Percentiles rank a stretch among this genome's conserved stretches.
These are phyloP conservation scores for Carterocephalus palaemon DNA, from an alignment of 2,888 invertebrate genomes.

Conservation along the genomic window DNA sequence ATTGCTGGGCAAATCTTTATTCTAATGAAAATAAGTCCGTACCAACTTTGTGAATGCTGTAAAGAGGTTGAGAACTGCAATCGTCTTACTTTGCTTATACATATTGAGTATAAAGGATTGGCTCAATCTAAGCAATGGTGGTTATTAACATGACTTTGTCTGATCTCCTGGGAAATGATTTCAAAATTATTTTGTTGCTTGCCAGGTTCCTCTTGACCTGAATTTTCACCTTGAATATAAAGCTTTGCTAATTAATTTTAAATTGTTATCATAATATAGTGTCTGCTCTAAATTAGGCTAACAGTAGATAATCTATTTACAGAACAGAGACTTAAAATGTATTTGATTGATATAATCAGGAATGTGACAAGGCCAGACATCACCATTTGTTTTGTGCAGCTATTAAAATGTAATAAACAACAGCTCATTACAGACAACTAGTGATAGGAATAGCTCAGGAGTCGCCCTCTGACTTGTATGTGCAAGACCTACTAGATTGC, in stretches of 20 bases:
- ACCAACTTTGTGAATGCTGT: no score
- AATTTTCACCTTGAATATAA: neutral
- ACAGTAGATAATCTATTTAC: conserved; percentile 46
- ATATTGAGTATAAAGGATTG: no score
- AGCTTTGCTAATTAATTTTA: conserved; percentile 1
- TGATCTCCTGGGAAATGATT: no score
- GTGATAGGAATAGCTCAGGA: conserved; percentile 48
- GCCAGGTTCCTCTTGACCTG: no score
- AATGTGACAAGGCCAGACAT: conserved; percentile 61
- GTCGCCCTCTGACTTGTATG: conserved; percentile 39
- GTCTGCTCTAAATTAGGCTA: conserved; percentile 44
- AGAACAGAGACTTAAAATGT: conserved; percentile 46
- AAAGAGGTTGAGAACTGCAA: no score
- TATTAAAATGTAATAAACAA: conserved; percentile 51
- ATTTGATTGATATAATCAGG: conserved; percentile 56
- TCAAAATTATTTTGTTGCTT: no score
- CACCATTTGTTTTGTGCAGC: conserved; percentile 46
- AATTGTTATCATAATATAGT: conserved; percentile 37
- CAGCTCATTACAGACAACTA: conserved; percentile 50
- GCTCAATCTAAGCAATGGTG: no score
- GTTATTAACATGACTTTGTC: no score
- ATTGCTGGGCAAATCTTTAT: no score
- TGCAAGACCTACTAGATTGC: conserved; percentile 31
- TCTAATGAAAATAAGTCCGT: no score
- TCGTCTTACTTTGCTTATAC: no score